Percentiles rank a stretch among this genome's conserved stretches.
These are phyloP conservation scores for Atherinosoma microstoma DNA, from an alignment of 2,797 vertebrate species.

Conservation along the genomic window DNA sequence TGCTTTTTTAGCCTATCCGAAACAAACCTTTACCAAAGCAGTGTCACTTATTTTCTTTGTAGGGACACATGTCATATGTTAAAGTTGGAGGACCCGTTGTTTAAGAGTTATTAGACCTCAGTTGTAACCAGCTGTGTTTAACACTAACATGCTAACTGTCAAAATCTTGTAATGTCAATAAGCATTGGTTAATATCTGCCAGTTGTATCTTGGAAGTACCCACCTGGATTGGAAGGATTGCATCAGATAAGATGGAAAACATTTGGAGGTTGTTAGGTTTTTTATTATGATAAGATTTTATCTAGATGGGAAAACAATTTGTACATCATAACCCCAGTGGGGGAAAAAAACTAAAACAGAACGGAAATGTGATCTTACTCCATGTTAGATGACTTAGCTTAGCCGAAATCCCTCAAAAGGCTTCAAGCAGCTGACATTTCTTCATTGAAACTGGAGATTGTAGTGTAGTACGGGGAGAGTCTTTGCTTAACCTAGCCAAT, in stretches of 20 bases:
- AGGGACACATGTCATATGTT: not conserved
- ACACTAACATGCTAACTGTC: too few species aligned
- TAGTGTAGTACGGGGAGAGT: too few species aligned
- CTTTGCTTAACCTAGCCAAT: too few species aligned
- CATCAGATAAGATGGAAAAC: not conserved
- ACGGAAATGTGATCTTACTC: not conserved
- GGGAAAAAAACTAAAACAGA: not conserved
- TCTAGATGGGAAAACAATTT: not conserved
- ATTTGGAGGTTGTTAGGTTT: not conserved
- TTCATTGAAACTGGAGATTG: too few species aligned
- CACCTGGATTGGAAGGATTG: not conserved
- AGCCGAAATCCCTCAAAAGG: too few species aligned
- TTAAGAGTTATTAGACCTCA: too few species aligned
- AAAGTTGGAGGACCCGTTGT: too few species aligned
- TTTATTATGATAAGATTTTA: not conserved
- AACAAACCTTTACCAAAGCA: not conserved
- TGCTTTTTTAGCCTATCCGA: not conserved
- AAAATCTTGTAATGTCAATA: not conserved
- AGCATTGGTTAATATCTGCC: not conserved
- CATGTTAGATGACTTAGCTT: not conserved
- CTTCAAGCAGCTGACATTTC: not conserved
- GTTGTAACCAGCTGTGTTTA: too few species aligned
- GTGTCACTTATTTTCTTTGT: too few species aligned
- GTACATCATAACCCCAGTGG: not conserved
- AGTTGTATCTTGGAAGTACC: not conserved